These are phyloP conservation scores for Eutrigla gurnardus DNA, from an alignment of 2,797 vertebrate genomes.

Conservation along the genomic window DNA sequence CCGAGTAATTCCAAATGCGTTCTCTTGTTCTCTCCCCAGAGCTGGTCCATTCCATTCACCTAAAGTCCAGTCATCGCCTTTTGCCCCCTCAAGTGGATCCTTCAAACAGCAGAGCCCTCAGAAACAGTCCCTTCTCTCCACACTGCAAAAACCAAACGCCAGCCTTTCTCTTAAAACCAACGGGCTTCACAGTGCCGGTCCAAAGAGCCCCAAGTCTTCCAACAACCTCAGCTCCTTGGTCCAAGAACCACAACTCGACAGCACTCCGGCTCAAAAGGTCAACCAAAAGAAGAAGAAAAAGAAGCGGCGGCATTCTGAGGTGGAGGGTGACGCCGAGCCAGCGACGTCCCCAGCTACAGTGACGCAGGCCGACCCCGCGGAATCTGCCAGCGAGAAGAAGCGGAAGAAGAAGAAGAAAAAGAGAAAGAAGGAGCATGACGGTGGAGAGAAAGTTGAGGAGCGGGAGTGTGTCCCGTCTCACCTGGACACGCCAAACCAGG, in stretches of 20 bases:
- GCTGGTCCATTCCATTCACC: slow-evolving; percentile 78
- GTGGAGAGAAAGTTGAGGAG: neutral
- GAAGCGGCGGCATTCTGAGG: slow-evolving; percentile 77
- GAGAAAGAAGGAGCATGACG: slow-evolving; percentile 66
- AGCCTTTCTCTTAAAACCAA: slow-evolving; percentile 74
- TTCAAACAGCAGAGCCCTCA: slow-evolving; percentile 75
- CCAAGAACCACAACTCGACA: slow-evolving; percentile 47
- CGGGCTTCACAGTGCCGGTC: slow-evolving; percentile 56
- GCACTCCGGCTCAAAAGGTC: slow-evolving; percentile 25
- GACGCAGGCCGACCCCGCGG: neutral
- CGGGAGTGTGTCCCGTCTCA: slow-evolving; percentile 61
- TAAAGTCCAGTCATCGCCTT: slow-evolving; percentile 76
- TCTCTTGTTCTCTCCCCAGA: slow-evolving; percentile 71
- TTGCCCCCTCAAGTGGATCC: slow-evolving; percentile 64
- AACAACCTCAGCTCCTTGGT: slow-evolving; percentile 46
- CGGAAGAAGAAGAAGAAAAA: slow-evolving; percentile 81
- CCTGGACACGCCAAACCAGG: slow-evolving; percentile 65
- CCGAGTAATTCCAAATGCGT: neutral
- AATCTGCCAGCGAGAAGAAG: slow-evolving; percentile 53
- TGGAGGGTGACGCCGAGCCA: slow-evolving; percentile 47
- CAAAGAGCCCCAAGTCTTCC: slow-evolving; percentile 53
- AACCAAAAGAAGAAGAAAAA: slow-evolving; percentile 80
- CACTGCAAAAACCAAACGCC: slow-evolving; percentile 63
- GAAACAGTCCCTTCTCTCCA: slow-evolving; percentile 67
- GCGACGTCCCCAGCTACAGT: neutral